phyloP scores from a whole-genome alignment of 2,113 vertebrate genomes.

The Chaetodon trifascialis region DNA sequence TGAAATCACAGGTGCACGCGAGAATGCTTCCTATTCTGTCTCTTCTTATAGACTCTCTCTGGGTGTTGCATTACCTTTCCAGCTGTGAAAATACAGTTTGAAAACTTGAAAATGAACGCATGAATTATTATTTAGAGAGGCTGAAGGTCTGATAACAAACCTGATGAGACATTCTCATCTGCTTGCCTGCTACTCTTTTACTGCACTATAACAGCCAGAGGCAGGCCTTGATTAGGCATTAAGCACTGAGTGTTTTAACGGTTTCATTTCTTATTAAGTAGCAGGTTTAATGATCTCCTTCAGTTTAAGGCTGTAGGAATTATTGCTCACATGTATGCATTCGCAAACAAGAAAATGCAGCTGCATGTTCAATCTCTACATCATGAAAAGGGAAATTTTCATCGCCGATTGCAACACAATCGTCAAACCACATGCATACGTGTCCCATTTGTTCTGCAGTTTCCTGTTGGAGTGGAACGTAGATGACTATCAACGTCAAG shows the following conservation, averaged over 20 bases:
- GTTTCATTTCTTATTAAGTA: not conserved
- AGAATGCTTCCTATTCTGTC: slow-evolving; percentile 24
- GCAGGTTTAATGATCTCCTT: not conserved
- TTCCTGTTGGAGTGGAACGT: slow-evolving; percentile 2
- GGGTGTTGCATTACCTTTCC: slow-evolving; percentile 12
- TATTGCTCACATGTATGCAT: not conserved
- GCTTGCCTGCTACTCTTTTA: not conserved
- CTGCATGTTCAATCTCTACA: not conserved
- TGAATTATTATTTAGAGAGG: slow-evolving; percentile 4
- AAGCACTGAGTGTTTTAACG: not conserved
- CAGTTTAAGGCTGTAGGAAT: not conserved
- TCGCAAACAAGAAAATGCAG: not conserved
- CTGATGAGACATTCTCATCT: not conserved
- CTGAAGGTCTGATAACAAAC: not conserved
- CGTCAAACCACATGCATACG: not conserved
- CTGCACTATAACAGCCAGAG: not conserved
- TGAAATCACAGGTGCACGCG: slow-evolving; percentile 56
- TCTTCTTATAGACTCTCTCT: slow-evolving; percentile 24
- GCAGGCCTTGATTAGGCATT: not conserved
- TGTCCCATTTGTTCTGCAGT: not conserved
- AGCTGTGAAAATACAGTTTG: slow-evolving; percentile 36
- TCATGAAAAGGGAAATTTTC: not conserved
- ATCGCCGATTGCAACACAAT: not conserved
- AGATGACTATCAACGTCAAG: not conserved
- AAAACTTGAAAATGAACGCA: slow-evolving; percentile 4